Evolutionary conservation across 30 jellyfish, hydroid and myxozoan genomes (phyloP), one percentile per base, ranked within the genome.

Genomic region (Turritopsis dohrnii): DNA sequence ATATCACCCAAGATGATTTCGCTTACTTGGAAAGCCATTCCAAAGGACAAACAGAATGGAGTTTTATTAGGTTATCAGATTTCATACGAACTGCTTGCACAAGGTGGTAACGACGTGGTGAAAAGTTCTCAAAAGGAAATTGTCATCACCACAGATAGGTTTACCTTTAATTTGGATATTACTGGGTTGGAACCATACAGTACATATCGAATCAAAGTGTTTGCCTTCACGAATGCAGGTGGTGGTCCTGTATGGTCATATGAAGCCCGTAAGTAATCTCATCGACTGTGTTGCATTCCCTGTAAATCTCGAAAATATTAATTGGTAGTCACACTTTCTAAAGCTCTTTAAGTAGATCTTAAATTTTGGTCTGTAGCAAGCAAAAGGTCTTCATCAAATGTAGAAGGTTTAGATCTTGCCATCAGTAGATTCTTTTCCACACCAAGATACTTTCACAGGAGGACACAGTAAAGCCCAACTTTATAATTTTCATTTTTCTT

Each of bases 221-320:
- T 74, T 66, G 96, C 92, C 8, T 89, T 19, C 41, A 82, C 96
- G 16, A 79, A 8, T 20, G 96, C 87, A 29, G 96, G 96, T 0
- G 84, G 76, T 76, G 94, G 96, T 25, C 90, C 92, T 13, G 54
- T 23, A 22, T 66, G 85, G 29, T 25, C 88, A 1, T 8, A 72
- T 28, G 8, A 24, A n/a, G 94, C 88, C 52, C 86, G 96, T 89
- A 80, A 71, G 88, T 27, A 74, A n/a, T 26, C 18, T 72, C 18
- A 16, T 25, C 28, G 18, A 18, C 24, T 25, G 81, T 72, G 21
- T 23, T 60, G 0, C 19, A 0, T 18, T 60, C 21, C 21, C 21
- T 23, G 19, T 21, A 60, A 60, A 18, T 0, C 73, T 60, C 19
- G 19, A 60, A 60, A 60, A 0, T 60, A 23, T 18, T 60, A 60